Evolutionary conservation across 1,140 invertebrate genomes (phyloP), one percentile per base, ranked within the genome.

Genomic region (Atta texana): DNA sequence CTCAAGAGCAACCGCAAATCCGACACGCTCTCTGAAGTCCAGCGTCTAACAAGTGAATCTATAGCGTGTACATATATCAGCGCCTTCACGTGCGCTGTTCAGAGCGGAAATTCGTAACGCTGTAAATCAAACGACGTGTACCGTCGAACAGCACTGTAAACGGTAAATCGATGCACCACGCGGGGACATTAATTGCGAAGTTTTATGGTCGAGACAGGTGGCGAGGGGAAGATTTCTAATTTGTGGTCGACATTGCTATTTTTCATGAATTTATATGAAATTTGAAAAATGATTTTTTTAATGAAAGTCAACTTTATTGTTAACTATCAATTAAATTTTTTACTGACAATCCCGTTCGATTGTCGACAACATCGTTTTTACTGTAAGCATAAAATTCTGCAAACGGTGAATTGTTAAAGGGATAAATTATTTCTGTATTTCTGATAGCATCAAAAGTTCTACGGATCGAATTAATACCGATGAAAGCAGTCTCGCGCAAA

Each of bases 161-260:
- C 66, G 84, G 85, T 72, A 89, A 90, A 88, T 90, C 85, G 84
- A 89, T 89, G 76, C 63, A 49, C 69, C 69, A 18, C 71, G 84
- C 57, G 84, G 12, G 76, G 44, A 76, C 72, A 84, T 87, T 90
- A 90, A 90, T 90, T 87, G 77, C 71, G 24, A 85, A 64, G 51
- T 87, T 89, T 89, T 82, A 78, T 82, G 61, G 55, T 16, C 64
- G 75, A 77, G 89, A 87, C 68, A 85, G 51, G 21, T 71, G 72
- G 69, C 57, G 87, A 51, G 72, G 72, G 72, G 28, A n/a, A 81
- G 87, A 34, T 71, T 64, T 68, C 69, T 89, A 89, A 86, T 89
- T 86, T 64, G 82, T 21, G 49, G 76, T n/a, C 51, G 72, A 66
- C 12, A 59, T 39, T 81, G 49, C 53, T 39, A 66, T 78, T 77